Percentiles rank a stretch among this genome's conserved stretches.
phyloP scores from a whole-genome alignment of 2,888 invertebrate genomes.

The Zeuzera pyrina region DNA sequence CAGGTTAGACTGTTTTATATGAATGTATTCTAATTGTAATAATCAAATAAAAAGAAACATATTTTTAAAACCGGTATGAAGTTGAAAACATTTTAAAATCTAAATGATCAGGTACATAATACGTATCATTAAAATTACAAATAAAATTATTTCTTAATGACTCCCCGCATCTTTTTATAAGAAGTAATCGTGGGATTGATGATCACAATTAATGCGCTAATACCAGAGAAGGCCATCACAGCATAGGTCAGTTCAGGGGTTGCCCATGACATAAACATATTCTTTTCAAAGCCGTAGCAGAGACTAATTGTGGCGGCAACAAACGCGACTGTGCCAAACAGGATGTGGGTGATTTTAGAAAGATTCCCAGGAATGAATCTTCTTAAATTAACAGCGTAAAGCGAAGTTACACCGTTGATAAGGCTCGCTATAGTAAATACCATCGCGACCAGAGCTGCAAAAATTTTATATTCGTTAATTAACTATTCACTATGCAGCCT shows the following conservation, averaged over 20 bases:
- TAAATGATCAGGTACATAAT: no score
- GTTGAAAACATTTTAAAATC: no score
- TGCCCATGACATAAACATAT: slow-evolving; percentile 26
- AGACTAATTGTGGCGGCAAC: slow-evolving; percentile 28
- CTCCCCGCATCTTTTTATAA: slow-evolving; percentile 19
- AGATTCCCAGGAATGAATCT: slow-evolving; percentile 28
- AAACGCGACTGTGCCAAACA: slow-evolving; percentile 37
- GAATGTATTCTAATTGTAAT: no score
- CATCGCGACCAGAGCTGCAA: slow-evolving; percentile 40
- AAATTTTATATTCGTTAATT: no score
- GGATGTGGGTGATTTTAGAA: slow-evolving; percentile 40
- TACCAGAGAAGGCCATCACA: slow-evolving; percentile 28
- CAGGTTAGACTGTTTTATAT: no score
- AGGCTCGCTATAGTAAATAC: slow-evolving; percentile 39
- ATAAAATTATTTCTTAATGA: slow-evolving; percentile 12
- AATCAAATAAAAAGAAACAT: no score
- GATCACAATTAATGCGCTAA: slow-evolving; percentile 28
- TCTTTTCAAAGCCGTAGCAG: slow-evolving; percentile 40
- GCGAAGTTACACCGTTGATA: slow-evolving; percentile 38
- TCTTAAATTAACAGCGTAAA: slow-evolving; percentile 38
- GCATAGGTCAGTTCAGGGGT: slow-evolving; percentile 21
- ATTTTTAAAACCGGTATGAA: no score
- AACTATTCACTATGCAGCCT: no score
- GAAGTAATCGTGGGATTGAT: slow-evolving; percentile 35
- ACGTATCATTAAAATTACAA: no score